phyloP scores from a whole-genome alignment of 2,113 vertebrate species.

The Hemiscyllium ocellatum region DNA sequence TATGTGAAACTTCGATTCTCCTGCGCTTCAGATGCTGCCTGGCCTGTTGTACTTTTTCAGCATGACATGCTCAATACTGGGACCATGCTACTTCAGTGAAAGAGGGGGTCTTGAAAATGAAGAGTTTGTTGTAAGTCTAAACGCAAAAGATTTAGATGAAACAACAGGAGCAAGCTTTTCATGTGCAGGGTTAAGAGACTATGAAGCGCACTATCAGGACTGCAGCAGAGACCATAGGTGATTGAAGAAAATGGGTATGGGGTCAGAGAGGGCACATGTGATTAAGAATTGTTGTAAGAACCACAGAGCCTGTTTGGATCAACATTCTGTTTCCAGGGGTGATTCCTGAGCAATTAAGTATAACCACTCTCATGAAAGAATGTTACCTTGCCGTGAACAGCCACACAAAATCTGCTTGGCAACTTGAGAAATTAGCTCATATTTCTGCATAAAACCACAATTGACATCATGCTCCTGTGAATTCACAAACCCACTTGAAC shows the following conservation, averaged over 20 bases:
- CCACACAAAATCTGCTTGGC: slow-evolving; percentile 15
- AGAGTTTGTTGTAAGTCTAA: background rate
- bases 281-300: background rate
- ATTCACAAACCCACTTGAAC: background rate
- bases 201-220: background rate
- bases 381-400: background rate
- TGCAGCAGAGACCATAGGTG: background rate
- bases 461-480: slow-evolving; percentile 4
- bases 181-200: too few species aligned
- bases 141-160: background rate
- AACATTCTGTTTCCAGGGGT: background rate
- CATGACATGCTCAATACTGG: background rate
- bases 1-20: too few species aligned
- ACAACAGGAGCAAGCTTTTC: background rate
- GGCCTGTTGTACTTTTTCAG: too few species aligned
- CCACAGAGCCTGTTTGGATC: background rate
- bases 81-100: background rate
- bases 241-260: background rate
- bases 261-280: too few species aligned
- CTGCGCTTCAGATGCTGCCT: too few species aligned
- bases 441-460: slow-evolving; percentile 15
- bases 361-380: background rate
- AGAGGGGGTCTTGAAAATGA: too few species aligned
- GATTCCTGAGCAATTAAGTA: background rate
- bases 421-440: background rate